A percentile compares a stretch with the other conserved stretches of the same genome.
phyloP scores from a whole-genome alignment of 2,888 invertebrate genomes.

The Temnothorax unifasciatus region DNA sequence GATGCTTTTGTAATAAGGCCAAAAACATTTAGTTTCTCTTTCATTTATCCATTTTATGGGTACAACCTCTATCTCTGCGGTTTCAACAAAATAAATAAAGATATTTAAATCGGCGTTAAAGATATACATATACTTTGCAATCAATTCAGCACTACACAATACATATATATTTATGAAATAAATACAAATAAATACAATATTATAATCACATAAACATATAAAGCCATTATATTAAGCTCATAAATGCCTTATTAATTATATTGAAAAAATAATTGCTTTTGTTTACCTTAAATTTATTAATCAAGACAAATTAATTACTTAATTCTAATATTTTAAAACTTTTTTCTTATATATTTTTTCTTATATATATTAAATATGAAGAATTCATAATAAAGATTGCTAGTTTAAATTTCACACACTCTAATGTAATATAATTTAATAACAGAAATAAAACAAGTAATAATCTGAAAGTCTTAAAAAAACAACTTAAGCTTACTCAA shows the following conservation, averaged over 20 bases:
- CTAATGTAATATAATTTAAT: background rate
- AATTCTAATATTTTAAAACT: background rate
- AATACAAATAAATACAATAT: background rate
- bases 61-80: background rate
- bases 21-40: background rate
- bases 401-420: background rate
- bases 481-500: background rate
- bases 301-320: background rate
- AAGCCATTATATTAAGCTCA: background rate
- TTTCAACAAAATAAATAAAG: too few relatives aligned
- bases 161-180: background rate
- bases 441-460: background rate
- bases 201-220: too few relatives aligned
- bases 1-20: background rate
- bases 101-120: too few relatives aligned
- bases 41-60: background rate
- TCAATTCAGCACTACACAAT: background rate
- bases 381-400: constrained; percentile 7
- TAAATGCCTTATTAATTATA: constrained; percentile 1
- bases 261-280: background rate
- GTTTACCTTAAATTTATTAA: background rate
- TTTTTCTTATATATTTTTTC: background rate
- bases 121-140: too few relatives aligned
- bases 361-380: background rate
- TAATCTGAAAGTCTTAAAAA: too few relatives aligned